These are phyloP conservation scores for Potorous gilbertii DNA, from an alignment of 2,797 vertebrate species.

Conservation along the genomic window DNA sequence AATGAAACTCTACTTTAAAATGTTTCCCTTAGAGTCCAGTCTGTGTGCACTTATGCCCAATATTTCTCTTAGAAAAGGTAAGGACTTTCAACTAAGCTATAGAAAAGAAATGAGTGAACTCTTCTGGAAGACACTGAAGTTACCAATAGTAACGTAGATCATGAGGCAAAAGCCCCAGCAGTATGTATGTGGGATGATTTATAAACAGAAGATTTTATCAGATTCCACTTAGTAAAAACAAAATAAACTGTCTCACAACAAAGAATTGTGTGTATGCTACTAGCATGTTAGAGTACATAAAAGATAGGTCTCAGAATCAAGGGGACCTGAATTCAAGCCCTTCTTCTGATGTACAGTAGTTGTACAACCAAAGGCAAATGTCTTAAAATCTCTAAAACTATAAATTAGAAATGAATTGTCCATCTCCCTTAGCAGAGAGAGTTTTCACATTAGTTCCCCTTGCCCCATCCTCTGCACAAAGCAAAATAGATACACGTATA, in stretches of 20 bases:
- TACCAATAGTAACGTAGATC: neutral
- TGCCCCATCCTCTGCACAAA: neutral
- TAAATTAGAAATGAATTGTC: neutral
- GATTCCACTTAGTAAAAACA: neutral
- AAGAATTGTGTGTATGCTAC: neutral
- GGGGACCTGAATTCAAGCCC: neutral
- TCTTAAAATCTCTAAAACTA: neutral
- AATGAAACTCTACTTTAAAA: constrained; percentile 40
- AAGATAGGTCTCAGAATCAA: neutral
- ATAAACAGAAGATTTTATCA: neutral
- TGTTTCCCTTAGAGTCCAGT: constrained; percentile 44
- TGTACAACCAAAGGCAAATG: neutral
- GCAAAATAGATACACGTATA: neutral
- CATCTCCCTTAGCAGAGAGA: neutral
- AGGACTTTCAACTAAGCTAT: constrained; percentile 45
- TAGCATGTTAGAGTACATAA: neutral
- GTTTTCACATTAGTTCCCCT: neutral
- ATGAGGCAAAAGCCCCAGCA: neutral
- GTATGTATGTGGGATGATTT: neutral
- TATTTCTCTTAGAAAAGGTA: constrained; percentile 18
- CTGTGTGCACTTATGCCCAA: constrained; percentile 37
- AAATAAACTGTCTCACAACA: neutral
- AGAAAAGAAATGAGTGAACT: neutral
- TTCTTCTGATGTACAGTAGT: neutral
- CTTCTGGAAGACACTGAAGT: neutral